phyloP scores from a whole-genome alignment of 2,888 invertebrate genomes.

The Agrochola lota region DNA sequence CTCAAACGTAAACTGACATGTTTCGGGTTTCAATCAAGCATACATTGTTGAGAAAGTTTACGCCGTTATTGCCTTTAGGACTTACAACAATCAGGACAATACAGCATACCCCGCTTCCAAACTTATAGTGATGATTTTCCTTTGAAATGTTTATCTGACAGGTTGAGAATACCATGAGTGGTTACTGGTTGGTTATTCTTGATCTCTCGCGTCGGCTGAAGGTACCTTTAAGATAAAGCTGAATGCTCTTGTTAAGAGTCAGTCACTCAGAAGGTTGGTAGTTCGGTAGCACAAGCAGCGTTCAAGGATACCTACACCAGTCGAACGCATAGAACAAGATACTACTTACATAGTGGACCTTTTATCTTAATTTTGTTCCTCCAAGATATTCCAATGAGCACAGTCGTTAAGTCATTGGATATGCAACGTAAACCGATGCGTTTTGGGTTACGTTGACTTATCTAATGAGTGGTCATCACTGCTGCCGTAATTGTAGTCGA shows the following conservation, averaged over 20 bases:
- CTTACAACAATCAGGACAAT: slow-evolving; percentile 20
- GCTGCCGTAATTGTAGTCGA: slow-evolving; percentile 12
- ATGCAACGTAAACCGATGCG: slow-evolving; percentile 19
- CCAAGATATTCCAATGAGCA: slow-evolving; percentile 9
- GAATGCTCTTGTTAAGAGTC: neutral
- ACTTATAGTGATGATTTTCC: neutral
- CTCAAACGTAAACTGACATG: slow-evolving; percentile 54
- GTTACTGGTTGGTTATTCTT: neutral
- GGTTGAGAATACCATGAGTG: neutral
- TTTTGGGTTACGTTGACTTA: slow-evolving; percentile 32
- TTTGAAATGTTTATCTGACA: neutral
- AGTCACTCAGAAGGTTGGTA: neutral
- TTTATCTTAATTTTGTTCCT: neutral
- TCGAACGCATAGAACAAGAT: neutral
- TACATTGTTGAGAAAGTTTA: slow-evolving; percentile 16
- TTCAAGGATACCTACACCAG: neutral
- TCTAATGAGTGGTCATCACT: slow-evolving; percentile 11
- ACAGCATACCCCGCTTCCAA: neutral
- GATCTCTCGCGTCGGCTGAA: neutral
- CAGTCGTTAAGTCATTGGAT: neutral
- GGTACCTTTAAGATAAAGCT: neutral
- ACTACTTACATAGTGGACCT: neutral
- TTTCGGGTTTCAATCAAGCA: slow-evolving; percentile 37
- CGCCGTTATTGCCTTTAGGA: neutral
- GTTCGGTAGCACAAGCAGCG: neutral